phyloP scores from a whole-genome alignment of 2,797 vertebrate genomes.

The Heterohyrax brucei region DNA sequence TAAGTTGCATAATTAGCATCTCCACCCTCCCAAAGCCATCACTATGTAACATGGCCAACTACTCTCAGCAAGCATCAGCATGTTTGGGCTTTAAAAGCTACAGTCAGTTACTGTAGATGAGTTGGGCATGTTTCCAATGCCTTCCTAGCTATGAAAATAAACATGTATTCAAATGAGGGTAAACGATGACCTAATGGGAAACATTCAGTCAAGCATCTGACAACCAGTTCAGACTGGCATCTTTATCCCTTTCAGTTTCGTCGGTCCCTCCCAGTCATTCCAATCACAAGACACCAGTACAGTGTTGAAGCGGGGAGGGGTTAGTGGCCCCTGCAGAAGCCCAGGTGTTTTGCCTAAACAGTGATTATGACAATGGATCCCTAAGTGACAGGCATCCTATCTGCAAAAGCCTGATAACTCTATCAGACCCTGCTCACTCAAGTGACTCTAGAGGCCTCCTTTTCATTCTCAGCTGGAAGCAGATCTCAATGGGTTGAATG shows the following conservation, averaged over 20 bases:
- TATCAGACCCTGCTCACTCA: constrained; percentile 82
- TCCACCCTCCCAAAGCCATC: constrained; percentile 73
- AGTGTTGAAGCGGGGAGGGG: neutral
- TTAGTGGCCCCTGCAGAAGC: constrained; percentile 53
- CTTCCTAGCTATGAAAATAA: constrained; percentile 73
- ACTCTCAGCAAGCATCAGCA: constrained; percentile 74
- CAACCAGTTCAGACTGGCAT: constrained; percentile 82
- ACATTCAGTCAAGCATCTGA: constrained; percentile 75
- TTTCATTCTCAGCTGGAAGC: constrained; percentile 82
- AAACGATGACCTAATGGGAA: constrained; percentile 85
- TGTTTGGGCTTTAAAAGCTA: constrained; percentile 26
- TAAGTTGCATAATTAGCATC: constrained; percentile 72
- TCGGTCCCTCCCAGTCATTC: constrained; percentile 34
- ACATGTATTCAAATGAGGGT: constrained; percentile 75
- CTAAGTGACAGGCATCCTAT: constrained; percentile 83
- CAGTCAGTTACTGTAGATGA: constrained; percentile 66
- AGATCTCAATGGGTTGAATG: constrained; percentile 83
- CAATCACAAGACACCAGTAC: neutral
- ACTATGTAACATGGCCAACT: constrained; percentile 70
- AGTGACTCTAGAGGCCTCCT: constrained; percentile 86
- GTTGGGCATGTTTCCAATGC: constrained; percentile 60
- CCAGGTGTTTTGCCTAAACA: constrained; percentile 84
- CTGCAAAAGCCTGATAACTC: constrained; percentile 87
- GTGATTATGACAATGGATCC: constrained; percentile 79
- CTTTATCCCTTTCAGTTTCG: constrained; percentile 70